Conservation (phyloP, 2,113 vertebrate genomes). For the Dissostichus mawsoni region DNA sequence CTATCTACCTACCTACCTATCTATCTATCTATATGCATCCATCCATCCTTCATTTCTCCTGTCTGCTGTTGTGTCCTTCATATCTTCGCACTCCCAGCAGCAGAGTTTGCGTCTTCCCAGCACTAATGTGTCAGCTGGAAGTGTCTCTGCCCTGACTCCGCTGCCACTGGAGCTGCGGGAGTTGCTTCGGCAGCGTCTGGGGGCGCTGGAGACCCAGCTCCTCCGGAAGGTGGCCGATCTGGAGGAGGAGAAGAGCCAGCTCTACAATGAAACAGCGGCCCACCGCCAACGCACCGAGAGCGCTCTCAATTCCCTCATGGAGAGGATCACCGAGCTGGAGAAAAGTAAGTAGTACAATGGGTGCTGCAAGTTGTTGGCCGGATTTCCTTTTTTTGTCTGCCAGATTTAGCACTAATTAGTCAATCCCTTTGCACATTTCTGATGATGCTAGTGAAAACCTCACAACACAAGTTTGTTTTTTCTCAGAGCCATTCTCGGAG, state of each 20-base stretch:
- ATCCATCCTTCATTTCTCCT: not conserved
- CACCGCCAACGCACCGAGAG: constrained; percentile 95
- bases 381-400: constrained; percentile 34
- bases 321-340: constrained; percentile 94
- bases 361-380: constrained; percentile 27
- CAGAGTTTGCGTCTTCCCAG: constrained; percentile 89
- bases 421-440: constrained; percentile 53
- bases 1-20: not conserved
- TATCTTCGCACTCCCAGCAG: constrained; percentile 77
- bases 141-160: constrained; percentile 73
- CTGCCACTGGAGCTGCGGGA: constrained; percentile 90
- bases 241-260: constrained; percentile 94
- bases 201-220: constrained; percentile 93
- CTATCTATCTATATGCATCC: not conserved
- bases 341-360: constrained; percentile 85
- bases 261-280: constrained; percentile 94
- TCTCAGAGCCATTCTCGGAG: constrained; percentile 33
- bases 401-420: constrained; percentile 64
- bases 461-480: constrained; percentile 17
- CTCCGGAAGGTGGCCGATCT: constrained; percentile 94
- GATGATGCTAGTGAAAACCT: constrained; percentile 55
- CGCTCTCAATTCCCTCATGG: constrained; percentile 90
- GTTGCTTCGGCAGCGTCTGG: constrained; percentile 91
- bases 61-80: not conserved
- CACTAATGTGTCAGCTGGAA: constrained; percentile 73